These are phyloP conservation scores for Elephantulus edwardii DNA, from an alignment of 2,113 vertebrate genomes.

Conservation along the genomic window DNA sequence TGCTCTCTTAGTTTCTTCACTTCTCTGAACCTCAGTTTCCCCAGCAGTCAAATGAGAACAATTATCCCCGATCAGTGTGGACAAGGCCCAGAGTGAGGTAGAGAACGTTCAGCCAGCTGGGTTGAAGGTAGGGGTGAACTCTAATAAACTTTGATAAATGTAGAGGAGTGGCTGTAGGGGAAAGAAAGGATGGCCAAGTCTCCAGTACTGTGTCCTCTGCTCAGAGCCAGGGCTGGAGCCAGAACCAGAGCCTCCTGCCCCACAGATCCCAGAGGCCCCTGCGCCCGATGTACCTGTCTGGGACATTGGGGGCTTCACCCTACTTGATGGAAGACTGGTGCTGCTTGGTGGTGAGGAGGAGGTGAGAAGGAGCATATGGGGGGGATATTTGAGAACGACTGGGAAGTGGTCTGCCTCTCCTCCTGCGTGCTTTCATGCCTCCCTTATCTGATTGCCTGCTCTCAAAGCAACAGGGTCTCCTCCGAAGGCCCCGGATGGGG, in stretches of 20 bases:
- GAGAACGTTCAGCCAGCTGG: too few species aligned
- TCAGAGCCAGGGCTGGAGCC: slow-evolving; percentile 58
- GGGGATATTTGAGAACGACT: background rate
- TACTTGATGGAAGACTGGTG: slow-evolving; percentile 89
- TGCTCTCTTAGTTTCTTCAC: background rate
- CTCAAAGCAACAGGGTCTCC: slow-evolving; percentile 31
- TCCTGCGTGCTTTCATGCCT: background rate
- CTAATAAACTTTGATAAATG: background rate
- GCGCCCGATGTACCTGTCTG: slow-evolving; percentile 87
- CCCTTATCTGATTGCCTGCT: background rate
- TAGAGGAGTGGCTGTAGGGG: background rate
- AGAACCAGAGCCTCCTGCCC: background rate
- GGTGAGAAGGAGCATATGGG: slow-evolving; percentile 79
- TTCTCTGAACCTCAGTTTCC: background rate
- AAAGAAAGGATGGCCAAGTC: background rate
- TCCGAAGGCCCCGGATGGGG: slow-evolving; percentile 6
- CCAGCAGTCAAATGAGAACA: background rate
- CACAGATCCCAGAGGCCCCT: slow-evolving; percentile 75
- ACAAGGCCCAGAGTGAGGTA: background rate
- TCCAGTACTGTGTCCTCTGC: background rate
- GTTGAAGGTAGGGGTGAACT: background rate
- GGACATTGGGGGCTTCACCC: slow-evolving; percentile 89
- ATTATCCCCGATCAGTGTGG: background rate
- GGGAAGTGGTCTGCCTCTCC: background rate
- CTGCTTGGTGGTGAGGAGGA: slow-evolving; percentile 89